A percentile compares a stretch with the other conserved stretches of the same genome.
Conservation (phyloP, 2,113 vertebrate species). For the Aspidoscelis tigris region DNA sequence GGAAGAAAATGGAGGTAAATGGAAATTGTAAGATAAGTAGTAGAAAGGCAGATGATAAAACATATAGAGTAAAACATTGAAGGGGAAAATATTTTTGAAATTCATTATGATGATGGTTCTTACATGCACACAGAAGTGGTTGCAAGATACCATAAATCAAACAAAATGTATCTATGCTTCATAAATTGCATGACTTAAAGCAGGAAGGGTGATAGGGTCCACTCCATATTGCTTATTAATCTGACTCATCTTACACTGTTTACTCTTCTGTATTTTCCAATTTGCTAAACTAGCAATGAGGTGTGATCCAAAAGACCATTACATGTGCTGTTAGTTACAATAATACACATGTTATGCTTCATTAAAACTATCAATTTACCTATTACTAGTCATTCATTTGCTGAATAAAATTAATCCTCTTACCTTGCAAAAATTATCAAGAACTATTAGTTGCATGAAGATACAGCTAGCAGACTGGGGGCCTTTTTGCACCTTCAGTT, state of each 20-base stretch:
- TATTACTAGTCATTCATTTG: conserved; percentile 61
- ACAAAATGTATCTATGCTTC: not conserved
- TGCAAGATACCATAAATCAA: conserved; percentile 35
- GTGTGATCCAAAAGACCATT: conserved; percentile 51
- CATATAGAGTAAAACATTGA: too few species aligned
- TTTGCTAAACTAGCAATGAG: conserved; percentile 59
- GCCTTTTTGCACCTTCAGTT: too few species aligned
- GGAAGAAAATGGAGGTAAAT: too few species aligned
- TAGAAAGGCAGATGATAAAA: too few species aligned
- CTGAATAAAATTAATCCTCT: conserved; percentile 59
- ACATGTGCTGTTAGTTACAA: conserved; percentile 60
- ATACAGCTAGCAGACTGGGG: not conserved
- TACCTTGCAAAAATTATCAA: conserved; percentile 27
- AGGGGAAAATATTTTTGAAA: too few species aligned
- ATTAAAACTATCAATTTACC: conserved; percentile 65
- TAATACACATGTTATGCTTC: conserved; percentile 62
- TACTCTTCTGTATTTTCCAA: conserved; percentile 38
- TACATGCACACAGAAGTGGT: not conserved
- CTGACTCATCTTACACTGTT: conserved; percentile 20
- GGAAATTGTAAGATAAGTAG: too few species aligned
- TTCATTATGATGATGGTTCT: too few species aligned
- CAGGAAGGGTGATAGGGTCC: not conserved
- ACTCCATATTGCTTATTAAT: conserved; percentile 36
- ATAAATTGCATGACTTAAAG: not conserved
- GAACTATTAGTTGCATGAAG: not conserved